These are phyloP conservation scores for Grus americana DNA, from an alignment of 2,113 vertebrate genomes.

Conservation along the genomic window DNA sequence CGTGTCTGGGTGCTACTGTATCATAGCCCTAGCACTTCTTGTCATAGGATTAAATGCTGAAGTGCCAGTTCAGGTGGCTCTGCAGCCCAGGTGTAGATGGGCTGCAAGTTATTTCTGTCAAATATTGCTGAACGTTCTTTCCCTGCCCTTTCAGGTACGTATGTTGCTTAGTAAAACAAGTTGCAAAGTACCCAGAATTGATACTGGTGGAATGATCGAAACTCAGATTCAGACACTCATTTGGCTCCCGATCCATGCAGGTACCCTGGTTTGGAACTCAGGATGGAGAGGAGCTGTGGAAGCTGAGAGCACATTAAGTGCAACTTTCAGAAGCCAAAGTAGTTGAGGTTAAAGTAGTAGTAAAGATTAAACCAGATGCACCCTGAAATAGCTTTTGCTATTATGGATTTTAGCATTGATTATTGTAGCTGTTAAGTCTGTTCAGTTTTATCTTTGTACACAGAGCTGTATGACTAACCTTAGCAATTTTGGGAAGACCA, in stretches of 20 bases:
- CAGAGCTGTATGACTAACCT: background rate
- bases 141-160: background rate
- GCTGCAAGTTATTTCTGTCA: background rate
- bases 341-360: background rate
- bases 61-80: background rate
- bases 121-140: background rate
- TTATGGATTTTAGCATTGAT: background rate
- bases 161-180: background rate
- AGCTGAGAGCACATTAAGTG: background rate
- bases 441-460: background rate
- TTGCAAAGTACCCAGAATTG: background rate
- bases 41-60: background rate
- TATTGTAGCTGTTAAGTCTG: background rate
- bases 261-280: background rate
- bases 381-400: background rate
- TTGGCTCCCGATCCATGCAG: background rate
- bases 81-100: background rate
- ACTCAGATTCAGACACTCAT: background rate
- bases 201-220: rapidly evolving
- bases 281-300: background rate
- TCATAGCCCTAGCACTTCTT: background rate
- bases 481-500: background rate
- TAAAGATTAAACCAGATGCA: background rate
- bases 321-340: background rate
- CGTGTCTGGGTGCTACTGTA: background rate